These are phyloP conservation scores for Aphrophora alni DNA, from an alignment of 2,888 invertebrate species.

Conservation along the genomic window DNA sequence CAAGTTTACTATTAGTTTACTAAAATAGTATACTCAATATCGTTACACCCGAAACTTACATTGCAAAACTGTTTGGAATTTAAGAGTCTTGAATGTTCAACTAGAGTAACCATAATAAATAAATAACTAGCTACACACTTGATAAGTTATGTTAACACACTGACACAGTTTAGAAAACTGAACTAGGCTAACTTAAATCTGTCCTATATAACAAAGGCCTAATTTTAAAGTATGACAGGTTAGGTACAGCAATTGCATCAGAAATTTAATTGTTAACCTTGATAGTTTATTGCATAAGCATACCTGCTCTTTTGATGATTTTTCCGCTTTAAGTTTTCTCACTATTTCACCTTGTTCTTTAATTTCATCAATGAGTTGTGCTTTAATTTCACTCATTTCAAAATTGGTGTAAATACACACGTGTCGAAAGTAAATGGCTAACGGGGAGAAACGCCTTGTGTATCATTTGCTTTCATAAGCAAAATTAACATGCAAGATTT, in stretches of 20 bases:
- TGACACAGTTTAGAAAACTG: not conserved
- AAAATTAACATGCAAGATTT: too few relatives aligned
- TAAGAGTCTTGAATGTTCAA: not conserved
- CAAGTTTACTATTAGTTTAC: not conserved
- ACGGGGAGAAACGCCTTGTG: not conserved
- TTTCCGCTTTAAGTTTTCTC: constrained; percentile 79
- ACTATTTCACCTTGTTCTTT: constrained; percentile 82
- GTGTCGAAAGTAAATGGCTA: not conserved
- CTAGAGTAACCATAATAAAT: not conserved
- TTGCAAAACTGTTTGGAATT: not conserved
- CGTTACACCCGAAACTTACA: too few relatives aligned
- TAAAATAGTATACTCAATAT: too few relatives aligned
- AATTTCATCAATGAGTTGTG: constrained; percentile 59
- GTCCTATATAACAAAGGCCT: not conserved
- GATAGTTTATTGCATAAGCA: not conserved
- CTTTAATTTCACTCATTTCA: constrained; percentile 45
- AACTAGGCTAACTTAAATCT: not conserved
- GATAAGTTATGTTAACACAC: not conserved
- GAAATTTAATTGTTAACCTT: not conserved
- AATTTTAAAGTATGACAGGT: constrained; percentile 14
- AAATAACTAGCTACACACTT: not conserved
- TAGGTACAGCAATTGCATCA: constrained; percentile 27
- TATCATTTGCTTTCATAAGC: not conserved
- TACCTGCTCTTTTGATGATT: constrained; percentile 74
- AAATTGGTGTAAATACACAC: not conserved